phyloP scores from a whole-genome alignment of 2,797 vertebrate species.

The Chaenodraco wilsoni region DNA sequence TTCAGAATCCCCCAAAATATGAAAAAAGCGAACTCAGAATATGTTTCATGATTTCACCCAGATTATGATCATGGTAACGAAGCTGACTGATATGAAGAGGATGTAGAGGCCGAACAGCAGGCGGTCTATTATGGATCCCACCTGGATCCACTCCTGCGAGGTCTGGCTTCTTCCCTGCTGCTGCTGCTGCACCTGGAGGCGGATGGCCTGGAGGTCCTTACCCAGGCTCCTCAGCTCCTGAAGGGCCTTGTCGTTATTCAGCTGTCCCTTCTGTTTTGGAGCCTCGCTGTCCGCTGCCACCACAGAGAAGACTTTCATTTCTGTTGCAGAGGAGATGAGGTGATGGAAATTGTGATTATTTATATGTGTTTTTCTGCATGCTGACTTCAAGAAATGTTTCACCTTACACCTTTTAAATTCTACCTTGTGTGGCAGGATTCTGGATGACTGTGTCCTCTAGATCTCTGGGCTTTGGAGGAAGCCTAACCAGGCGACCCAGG shows the following conservation, averaged over 20 bases:
- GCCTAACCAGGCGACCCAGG: conserved; percentile 53
- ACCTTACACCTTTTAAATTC: not conserved
- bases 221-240: conserved; percentile 72
- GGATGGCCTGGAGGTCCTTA: conserved; percentile 61
- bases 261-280: conserved; percentile 9
- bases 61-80: conserved; percentile 72
- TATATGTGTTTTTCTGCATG: not conserved
- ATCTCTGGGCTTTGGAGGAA: conserved; percentile 35
- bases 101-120: conserved; percentile 76
- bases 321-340: conserved; percentile 9
- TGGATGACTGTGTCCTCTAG: conserved; percentile 24
- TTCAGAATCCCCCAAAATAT: not conserved
- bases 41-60: conserved; percentile 61
- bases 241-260: conserved; percentile 43
- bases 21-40: conserved; percentile 1
- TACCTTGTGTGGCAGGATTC: conserved; percentile 38
- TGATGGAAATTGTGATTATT: not conserved
- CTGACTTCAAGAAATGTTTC: not conserved
- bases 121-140: conserved; percentile 77
- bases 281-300: not conserved
- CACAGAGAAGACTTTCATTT: not conserved
- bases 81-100: conserved; percentile 76
- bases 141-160: conserved; percentile 75
- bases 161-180: conserved; percentile 28
- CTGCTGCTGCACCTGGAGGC: conserved; percentile 57